Base-by-base conservation (phyloP, 2,888 invertebrate species). In the Andrena trimmerana region DNA sequence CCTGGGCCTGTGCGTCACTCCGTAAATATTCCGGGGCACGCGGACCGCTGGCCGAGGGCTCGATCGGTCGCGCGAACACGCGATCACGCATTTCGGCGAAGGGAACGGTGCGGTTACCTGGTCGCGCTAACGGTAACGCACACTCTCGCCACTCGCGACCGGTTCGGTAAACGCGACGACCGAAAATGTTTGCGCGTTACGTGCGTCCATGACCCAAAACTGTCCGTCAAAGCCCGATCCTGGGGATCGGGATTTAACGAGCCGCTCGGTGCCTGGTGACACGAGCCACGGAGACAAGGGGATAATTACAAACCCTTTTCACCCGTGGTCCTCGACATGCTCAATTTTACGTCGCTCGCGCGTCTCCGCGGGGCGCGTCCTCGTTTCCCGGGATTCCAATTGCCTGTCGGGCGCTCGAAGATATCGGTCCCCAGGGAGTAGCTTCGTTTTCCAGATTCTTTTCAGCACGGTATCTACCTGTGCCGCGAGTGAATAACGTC, bases 181-280 rank as follows among this genome's bases (percentile, higher is more conserved):
- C 86, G 75, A 90, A 86, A 90, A 88, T 85, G 81, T 85, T 88
- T 62, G 65, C 82, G 72, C 75, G 78, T 67, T 68, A 68, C 81
- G 65, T 57, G 60, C 78, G 89, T 85, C 86, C 90, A 62, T 89
- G 89, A 89, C 90, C 89, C 31, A 86, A 88, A 88, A 90, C 78
- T 85, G 90, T 86, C 86, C 24, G 77, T 90, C 85, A 79, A 63
- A 67, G 36, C 68, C 69, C 36, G 66, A 75, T 70, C 69, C 52
- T 13, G 72, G 42, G 27, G 65, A 80, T 67, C 77, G 31, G 16
- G 72, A 10, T 52, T 70, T 68, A 79, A 79, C 70, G 67, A 82
- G 74, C 62, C 31, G 27, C 13, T 48, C 52, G 62, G 8, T 7
- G 65, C 20, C 10, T 52, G 13, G 36, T 27, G 81, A 73, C 42